Percentiles rank a stretch among this genome's conserved stretches.
These are phyloP conservation scores for Malacosoma neustria DNA, from an alignment of 2,888 invertebrate genomes.

Conservation along the genomic window DNA sequence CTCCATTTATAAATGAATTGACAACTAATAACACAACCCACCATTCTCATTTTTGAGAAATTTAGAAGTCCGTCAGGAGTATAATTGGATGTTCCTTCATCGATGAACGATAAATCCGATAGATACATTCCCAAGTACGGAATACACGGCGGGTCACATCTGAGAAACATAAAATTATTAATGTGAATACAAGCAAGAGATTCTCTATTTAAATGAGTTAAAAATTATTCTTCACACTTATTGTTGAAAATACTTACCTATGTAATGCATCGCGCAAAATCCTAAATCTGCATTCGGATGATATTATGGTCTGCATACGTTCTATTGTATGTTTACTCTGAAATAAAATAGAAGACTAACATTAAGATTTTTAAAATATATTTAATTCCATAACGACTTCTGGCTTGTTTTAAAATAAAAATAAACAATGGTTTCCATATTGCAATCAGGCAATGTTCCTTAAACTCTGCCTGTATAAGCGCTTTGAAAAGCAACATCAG, in stretches of 20 bases:
- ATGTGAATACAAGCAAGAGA: too few relatives aligned
- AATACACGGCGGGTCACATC: conserved; percentile 92
- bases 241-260: conserved; percentile 62
- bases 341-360: conserved; percentile 2
- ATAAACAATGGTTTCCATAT: too few relatives aligned
- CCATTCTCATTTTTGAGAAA: conserved; percentile 97
- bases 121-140: conserved; percentile 92
- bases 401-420: too few relatives aligned
- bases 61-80: conserved; percentile 92
- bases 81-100: conserved; percentile 93
- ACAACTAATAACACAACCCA: too few relatives aligned
- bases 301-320: conserved; percentile 88
- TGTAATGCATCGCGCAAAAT: conserved; percentile 91
- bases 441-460: too few relatives aligned
- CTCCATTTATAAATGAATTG: too few relatives aligned
- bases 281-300: conserved; percentile 91
- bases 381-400: too few relatives aligned
- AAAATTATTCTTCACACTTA: too few relatives aligned
- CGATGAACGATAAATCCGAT: conserved; percentile 93
- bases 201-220: too few relatives aligned
- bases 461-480: too few relatives aligned
- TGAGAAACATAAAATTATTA: conserved; percentile 20
- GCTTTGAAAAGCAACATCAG: too few relatives aligned
- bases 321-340: conserved; percentile 92
- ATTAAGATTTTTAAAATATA: too few relatives aligned